Evolutionary conservation across 2,888 invertebrate genomes (phyloP).

Genomic region (Rhynchonema sp.): DNA sequence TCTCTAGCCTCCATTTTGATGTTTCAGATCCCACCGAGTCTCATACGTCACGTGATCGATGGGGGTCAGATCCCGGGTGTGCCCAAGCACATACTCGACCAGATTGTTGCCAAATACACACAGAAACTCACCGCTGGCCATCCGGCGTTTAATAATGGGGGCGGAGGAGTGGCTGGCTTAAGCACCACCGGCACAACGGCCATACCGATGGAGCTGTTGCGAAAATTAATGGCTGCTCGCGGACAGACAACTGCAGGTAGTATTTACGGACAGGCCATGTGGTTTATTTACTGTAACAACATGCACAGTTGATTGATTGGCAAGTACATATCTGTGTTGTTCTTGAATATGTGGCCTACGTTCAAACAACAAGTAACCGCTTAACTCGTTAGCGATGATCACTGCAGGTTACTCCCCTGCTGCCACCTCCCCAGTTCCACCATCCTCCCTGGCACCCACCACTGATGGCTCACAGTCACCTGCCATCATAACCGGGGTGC

Average conservation of each 20-base stretch:
- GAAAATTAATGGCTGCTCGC: neutral
- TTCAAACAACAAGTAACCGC: no score
- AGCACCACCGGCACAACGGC: neutral
- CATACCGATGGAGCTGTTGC: neutral
- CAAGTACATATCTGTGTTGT: no score
- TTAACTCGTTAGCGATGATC: no score
- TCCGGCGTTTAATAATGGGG: neutral
- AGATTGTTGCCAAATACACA: neutral
- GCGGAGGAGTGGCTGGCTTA: neutral
- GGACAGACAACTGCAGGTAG: neutral
- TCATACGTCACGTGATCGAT: slow-evolving; percentile 20
- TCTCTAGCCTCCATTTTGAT: no score
- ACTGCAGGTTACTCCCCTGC: no score
- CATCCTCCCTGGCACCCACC: no score
- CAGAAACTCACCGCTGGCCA: neutral
- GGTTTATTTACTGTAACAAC: no score
- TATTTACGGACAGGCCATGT: no score
- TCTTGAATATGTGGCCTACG: no score
- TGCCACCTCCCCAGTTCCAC: no score
- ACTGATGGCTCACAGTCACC: neutral
- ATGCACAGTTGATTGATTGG: neutral
- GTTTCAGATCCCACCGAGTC: slow-evolving; percentile 16
- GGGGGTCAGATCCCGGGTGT: slow-evolving; percentile 21
- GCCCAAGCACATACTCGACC: slow-evolving; percentile 9
- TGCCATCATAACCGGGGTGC: neutral